Evolutionary conservation across 2,113 vertebrate genomes (phyloP).

Genomic region (Procapra przewalskii): DNA sequence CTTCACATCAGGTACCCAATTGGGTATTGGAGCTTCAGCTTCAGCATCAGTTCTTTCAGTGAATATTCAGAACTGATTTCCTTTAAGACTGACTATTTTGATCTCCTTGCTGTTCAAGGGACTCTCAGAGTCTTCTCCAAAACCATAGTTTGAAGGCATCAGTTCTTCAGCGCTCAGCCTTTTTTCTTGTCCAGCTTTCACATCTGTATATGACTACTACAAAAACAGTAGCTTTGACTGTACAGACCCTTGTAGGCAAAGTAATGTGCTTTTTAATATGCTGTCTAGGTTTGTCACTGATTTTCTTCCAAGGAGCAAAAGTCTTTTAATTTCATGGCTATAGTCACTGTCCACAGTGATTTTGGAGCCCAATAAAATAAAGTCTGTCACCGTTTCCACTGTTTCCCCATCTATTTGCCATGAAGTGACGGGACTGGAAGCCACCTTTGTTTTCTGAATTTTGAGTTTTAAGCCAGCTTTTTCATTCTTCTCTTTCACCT

Average conservation of each 20-base stretch:
- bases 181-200: not conserved
- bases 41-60: not conserved
- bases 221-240: not conserved
- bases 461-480: not conserved
- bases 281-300: not conserved
- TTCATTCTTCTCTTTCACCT: not conserved
- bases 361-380: not conserved
- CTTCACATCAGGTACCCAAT: not conserved
- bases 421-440: not conserved
- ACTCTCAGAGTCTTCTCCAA: not conserved
- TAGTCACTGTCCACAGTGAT: not conserved
- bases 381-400: not conserved
- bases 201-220: not conserved
- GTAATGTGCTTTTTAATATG: not conserved
- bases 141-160: not conserved
- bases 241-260: not conserved
- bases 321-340: not conserved
- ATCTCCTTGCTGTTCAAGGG: not conserved
- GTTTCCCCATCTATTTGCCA: not conserved
- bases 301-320: not conserved
- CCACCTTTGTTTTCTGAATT: not conserved
- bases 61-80: not conserved
- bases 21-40: not conserved
- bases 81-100: not conserved
- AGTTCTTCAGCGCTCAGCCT: accelerated